Conservation (phyloP, 2,113 vertebrate genomes). For the Paradoxurus hermaphroditus region DNA sequence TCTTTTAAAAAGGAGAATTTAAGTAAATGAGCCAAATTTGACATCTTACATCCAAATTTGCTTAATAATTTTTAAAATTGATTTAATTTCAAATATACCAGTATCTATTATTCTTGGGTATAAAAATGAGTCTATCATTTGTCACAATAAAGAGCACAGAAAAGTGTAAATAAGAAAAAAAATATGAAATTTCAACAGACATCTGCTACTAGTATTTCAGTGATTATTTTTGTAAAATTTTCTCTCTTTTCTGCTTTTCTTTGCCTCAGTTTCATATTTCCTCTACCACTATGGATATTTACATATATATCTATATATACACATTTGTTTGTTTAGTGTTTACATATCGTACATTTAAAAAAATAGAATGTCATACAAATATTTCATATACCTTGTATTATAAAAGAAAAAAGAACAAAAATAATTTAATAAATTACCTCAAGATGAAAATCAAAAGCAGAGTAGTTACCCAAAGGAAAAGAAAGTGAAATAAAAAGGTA, state of each 20-base stretch:
- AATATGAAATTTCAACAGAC: neutral
- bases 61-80: neutral
- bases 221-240: neutral
- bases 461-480: neutral
- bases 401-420: neutral
- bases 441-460: neutral
- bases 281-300: neutral
- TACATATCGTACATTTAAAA: neutral
- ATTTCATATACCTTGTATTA: neutral
- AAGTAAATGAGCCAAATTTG: neutral
- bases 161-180: neutral
- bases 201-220: neutral
- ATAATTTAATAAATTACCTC: neutral
- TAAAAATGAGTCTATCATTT: neutral
- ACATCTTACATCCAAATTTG: neutral
- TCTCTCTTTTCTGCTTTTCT: neutral
- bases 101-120: neutral
- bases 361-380: neutral
- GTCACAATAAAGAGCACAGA: neutral
- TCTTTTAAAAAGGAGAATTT: neutral
- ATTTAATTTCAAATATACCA: neutral
- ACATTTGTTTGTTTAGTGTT: neutral
- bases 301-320: neutral
- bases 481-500: neutral
- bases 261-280: neutral